Evolutionary conservation across 1,140 invertebrate genomes (phyloP).

Genomic region (Phymastichus coffea): DNA sequence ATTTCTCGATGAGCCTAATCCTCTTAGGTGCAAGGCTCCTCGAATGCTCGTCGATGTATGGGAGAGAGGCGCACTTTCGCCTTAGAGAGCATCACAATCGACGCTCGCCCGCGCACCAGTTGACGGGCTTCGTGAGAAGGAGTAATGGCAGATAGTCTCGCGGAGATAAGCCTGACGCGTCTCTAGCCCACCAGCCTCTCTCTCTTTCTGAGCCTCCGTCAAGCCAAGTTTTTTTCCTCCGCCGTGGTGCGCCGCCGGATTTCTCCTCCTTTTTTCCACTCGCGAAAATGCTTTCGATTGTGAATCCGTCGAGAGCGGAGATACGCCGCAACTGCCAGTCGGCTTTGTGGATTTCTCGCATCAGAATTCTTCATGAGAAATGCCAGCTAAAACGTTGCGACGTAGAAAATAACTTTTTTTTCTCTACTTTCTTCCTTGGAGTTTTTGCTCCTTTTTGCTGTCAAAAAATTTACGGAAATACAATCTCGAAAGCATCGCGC

Average conservation of each 20-base stretch:
- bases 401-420: too few species aligned
- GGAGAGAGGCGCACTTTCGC: not conserved
- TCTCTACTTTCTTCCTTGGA: too few species aligned
- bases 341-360: too few species aligned
- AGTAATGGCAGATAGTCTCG: conserved; percentile 44
- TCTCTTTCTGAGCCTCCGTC: conserved; percentile 21
- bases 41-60: not conserved
- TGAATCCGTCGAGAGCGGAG: conserved; percentile 38
- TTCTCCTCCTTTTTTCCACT: conserved; percentile 6
- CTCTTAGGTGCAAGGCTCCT: not conserved
- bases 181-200: conserved; percentile 35
- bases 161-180: conserved; percentile 39
- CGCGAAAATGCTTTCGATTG: conserved; percentile 34
- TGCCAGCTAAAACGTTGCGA: too few species aligned
- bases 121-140: conserved; percentile 32
- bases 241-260: conserved; percentile 10
- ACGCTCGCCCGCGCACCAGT: too few species aligned
- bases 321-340: too few species aligned
- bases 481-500: too few species aligned
- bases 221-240: conserved; percentile 23
- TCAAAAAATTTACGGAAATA: too few species aligned
- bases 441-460: too few species aligned
- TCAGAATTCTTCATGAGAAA: too few species aligned
- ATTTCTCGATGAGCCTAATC: not conserved
- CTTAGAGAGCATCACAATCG: not conserved